Percentiles rank a stretch among this genome's conserved stretches.
These are phyloP conservation scores for Pangasius mekongensis DNA, from an alignment of 2,797 vertebrate genomes.

Conservation along the genomic window DNA sequence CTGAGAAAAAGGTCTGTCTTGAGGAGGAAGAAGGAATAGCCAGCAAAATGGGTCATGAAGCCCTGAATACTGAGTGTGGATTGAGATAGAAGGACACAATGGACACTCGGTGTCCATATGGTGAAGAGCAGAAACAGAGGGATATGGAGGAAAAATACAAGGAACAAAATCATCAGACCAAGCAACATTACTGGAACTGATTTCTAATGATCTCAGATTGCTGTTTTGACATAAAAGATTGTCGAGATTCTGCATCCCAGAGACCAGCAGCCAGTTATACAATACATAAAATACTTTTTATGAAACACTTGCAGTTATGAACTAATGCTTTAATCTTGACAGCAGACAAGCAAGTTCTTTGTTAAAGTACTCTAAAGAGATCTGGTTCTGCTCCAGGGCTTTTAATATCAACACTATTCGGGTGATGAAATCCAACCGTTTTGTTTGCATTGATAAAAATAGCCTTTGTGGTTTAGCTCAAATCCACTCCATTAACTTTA, in stretches of 20 bases:
- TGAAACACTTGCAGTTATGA: neutral
- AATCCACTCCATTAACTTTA: conserved; percentile 18
- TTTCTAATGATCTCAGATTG: neutral
- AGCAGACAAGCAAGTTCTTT: conserved; percentile 12
- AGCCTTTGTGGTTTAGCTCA: conserved; percentile 27
- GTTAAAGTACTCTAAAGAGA: conserved; percentile 25
- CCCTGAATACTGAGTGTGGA: neutral
- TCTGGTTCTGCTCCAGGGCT: conserved; percentile 28
- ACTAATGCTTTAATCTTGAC: conserved; percentile 18
- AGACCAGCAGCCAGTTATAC: neutral
- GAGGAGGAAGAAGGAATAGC: neutral
- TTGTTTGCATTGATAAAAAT: conserved; percentile 39
- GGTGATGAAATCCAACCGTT: conserved; percentile 26
- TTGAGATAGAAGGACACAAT: neutral
- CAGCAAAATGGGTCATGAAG: neutral
- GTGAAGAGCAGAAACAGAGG: neutral
- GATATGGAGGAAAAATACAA: neutral
- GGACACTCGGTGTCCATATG: no score
- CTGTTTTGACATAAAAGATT: neutral
- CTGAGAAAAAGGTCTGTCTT: conserved; percentile 33
- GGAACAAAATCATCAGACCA: neutral
- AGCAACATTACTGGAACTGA: neutral
- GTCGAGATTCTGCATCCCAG: neutral
- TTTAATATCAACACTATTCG: conserved; percentile 37
- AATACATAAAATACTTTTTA: neutral